Base-by-base conservation (phyloP, 2,888 invertebrate species). In the Leptinotarsa haldemani region DNA sequence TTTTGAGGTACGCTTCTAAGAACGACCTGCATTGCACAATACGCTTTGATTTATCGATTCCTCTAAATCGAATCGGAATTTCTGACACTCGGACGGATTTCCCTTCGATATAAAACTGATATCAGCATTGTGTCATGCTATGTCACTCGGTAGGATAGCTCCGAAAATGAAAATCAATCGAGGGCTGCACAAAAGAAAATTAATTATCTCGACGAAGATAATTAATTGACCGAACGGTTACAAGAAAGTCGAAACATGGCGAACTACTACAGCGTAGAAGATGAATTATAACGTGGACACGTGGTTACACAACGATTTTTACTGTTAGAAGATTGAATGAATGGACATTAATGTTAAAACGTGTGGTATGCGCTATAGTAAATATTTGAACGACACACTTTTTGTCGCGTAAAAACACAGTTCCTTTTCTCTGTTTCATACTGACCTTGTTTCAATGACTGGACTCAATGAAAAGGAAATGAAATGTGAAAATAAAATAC, bases 151-250 rank as follows among this genome's bases (percentile, higher is more conserved):
- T 80, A 66, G 76, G 80, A 78, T 72, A 72, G 75, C 77, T 75
- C 69, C 75, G 74, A 74, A 70, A 74, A 78, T 72, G 74, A 77
- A 75, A 79, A 77, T 81, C 78, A 78, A 81, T 81, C 79, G 77
- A 79, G 78, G 73, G 64, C 70, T 71, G 73, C 74, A 80, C 78
- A 78, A 80, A 78, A 75, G 75, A 66, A 78, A 80, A 80, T 80
- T 80, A 79, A 81, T 81, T 78, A 81, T 80, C 69, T 58, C 63
- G 73, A 65, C 72, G 73, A 74, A 74, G 75, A 75, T 69, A 78
- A 80, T 81, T 80, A 81, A 79, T 81, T 78, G 79, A 70, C 52
- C 46, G 47, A 74, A 76, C 73, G 68, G 76, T 73, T 76, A 76
- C 68, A 63, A 66, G 71, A 68, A 71, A 70, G 73, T 74, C 67